Percentiles rank a stretch among this genome's conserved stretches.
phyloP scores from a whole-genome alignment of 2,797 vertebrate genomes.

The Austrolebias charrua region DNA sequence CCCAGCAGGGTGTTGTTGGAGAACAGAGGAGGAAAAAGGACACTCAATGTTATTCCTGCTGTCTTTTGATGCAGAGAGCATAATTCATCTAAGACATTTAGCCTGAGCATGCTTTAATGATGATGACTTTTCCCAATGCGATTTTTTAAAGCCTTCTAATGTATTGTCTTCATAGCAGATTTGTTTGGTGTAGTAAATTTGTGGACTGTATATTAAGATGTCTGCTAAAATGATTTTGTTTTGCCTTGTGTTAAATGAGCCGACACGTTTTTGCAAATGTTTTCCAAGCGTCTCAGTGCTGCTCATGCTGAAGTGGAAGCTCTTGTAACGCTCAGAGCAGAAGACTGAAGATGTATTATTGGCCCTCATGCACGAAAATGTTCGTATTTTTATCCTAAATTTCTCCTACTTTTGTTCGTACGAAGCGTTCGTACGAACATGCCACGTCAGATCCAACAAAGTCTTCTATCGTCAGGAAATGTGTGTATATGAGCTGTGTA shows the following conservation, averaged over 20 bases:
- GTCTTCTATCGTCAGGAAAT: too few relatives aligned
- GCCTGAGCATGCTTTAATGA: constrained; percentile 79
- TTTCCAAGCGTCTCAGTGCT: constrained; percentile 18
- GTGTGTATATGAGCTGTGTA: too few relatives aligned
- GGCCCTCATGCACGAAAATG: too few relatives aligned
- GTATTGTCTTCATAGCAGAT: constrained; percentile 73
- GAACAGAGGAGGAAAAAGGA: constrained; percentile 68
- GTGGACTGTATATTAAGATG: constrained; percentile 63
- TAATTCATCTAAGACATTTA: constrained; percentile 80
- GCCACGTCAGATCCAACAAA: too few relatives aligned
- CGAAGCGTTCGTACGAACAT: too few relatives aligned
- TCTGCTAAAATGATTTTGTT: constrained; percentile 53
- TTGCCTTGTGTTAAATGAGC: constrained; percentile 59
- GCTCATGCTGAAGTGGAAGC: constrained; percentile 4
- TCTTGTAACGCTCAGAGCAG: not conserved
- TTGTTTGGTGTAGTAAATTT: constrained; percentile 74
- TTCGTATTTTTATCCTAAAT: too few relatives aligned
- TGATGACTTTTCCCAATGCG: constrained; percentile 81
- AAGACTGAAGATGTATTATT: not conserved
- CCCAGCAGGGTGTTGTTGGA: constrained; percentile 79
- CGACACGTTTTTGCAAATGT: constrained; percentile 35
- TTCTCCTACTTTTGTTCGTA: too few relatives aligned
- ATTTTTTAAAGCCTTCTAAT: constrained; percentile 78
- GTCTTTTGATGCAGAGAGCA: constrained; percentile 72
- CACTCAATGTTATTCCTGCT: constrained; percentile 79